A percentile compares a stretch with the other conserved stretches of the same genome.
Evolutionary conservation across 2,797 vertebrate genomes (phyloP).

Genomic region (Schizopygopsis pylzovi): DNA sequence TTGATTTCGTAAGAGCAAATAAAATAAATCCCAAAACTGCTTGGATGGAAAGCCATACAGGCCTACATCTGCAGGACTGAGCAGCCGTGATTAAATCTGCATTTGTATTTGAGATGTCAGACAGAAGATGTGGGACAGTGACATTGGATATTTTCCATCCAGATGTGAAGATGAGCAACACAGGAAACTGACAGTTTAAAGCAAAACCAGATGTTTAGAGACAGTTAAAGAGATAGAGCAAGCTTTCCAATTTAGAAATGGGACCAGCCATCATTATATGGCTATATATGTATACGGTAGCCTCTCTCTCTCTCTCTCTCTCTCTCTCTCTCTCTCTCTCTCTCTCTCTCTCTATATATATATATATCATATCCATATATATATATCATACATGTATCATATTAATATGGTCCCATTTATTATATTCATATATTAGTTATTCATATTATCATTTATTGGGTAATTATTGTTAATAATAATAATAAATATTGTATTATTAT

Average conservation of each 20-base stretch:
- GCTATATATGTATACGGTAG: too few species aligned
- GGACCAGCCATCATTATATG: background rate
- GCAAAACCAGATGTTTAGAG: background rate
- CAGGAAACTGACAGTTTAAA: background rate
- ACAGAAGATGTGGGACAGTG: background rate
- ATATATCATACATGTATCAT: too few species aligned
- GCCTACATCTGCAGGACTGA: background rate
- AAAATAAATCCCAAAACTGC: background rate
- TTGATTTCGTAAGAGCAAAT: background rate
- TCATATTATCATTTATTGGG: background rate
- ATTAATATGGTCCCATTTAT: too few species aligned
- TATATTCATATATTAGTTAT: too few species aligned
- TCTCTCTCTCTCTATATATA: too few species aligned
- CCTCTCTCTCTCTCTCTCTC: too few species aligned
- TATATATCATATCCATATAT: too few species aligned
- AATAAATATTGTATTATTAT: too few species aligned
- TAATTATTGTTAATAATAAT: too few species aligned
- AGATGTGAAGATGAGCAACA: conserved; percentile 4
- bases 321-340: too few species aligned
- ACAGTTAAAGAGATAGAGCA: background rate
- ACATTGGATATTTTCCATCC: background rate
- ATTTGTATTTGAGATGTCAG: background rate
- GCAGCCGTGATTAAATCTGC: background rate
- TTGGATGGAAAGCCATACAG: background rate
- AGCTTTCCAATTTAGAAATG: background rate